Evolutionary conservation across 2,888 invertebrate genomes (phyloP), one percentile per base, ranked within the genome.

Genomic region (Choristoneura rosaceana): DNA sequence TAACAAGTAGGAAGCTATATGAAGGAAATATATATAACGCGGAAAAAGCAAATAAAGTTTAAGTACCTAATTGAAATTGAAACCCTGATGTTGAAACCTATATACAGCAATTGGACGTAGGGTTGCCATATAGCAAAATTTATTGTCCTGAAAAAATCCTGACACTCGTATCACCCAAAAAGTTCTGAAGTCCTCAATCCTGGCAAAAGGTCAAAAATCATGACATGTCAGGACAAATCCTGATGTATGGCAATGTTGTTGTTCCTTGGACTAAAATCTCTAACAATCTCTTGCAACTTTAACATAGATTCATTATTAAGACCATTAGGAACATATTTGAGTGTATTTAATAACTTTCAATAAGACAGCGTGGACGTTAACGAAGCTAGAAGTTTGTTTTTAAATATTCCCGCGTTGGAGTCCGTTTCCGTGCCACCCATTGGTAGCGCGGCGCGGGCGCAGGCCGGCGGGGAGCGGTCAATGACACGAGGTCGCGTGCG

Each of bases 401-500:
- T 60, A 38, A 34, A 60, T 47, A 38, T 17, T 55, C 59, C 52
- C 43, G 50, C 61, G n/a, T 50, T 50, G 25, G 9, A 63, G 55
- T 63, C 63, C 55, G 55, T 63, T 69, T 63, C 63, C 61, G 69
- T 55, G 62, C 45, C 69, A 69, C 69, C 69, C 58, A 81, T 81
- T 79, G 80, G 81, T 84, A 79, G 68, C 74, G 76, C 74, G 55
- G 77, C 52, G 78, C 80, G 76, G 77, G 78, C 79, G 78, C 80
- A 74, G 76, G 75, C 73, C 55, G 55, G 74, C 41, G 45, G 64
- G 70, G 59, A 70, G 82, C 85, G 92, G 91, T 92, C 92, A 91
- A 87, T 85, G 92, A 91, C 92, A 86, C 86, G 85, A 84, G 88
- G 91, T 90, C 91, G 90, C 92, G 90, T 89, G 91, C 90, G 87